phyloP scores from a whole-genome alignment of 2,797 vertebrate genomes.

The Sebastiscus albofasciatus region DNA sequence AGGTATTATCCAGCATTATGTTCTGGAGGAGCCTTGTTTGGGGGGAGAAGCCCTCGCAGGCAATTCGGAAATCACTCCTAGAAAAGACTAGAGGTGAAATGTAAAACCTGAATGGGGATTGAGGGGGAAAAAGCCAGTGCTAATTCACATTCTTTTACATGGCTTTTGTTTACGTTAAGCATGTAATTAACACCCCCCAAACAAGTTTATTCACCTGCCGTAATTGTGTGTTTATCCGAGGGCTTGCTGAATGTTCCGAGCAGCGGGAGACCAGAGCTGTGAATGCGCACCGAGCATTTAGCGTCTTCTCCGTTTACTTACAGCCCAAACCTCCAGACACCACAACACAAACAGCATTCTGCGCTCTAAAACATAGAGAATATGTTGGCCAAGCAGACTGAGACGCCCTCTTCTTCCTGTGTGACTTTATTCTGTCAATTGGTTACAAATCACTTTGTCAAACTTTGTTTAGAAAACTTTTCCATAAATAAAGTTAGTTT shows the following conservation, averaged over 20 bases:
- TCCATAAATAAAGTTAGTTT: not conserved
- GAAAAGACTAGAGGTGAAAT: conserved; percentile 77
- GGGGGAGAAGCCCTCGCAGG: conserved; percentile 71
- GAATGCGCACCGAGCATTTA: conserved; percentile 80
- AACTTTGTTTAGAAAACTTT: conserved; percentile 40
- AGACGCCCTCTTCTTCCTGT: not conserved
- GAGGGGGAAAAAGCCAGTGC: conserved; percentile 62
- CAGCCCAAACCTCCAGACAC: conserved; percentile 69
- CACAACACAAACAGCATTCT: conserved; percentile 66
- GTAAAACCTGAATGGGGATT: conserved; percentile 83
- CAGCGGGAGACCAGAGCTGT: conserved; percentile 81
- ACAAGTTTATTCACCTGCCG: conserved; percentile 88
- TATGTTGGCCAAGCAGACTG: not conserved
- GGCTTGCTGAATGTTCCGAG: conserved; percentile 80
- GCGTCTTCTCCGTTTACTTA: conserved; percentile 80
- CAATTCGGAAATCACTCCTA: conserved; percentile 79
- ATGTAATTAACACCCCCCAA: conserved; percentile 88
- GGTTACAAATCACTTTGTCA: not conserved
- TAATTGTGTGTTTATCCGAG: conserved; percentile 88
- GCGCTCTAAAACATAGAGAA: conserved; percentile 1
- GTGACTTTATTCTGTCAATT: not conserved
- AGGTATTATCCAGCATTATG: conserved; percentile 71
- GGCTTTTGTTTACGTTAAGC: conserved; percentile 88
- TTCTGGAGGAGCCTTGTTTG: conserved; percentile 61
- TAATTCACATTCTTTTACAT: conserved; percentile 87